Percentiles rank a stretch among this genome's conserved stretches.
phyloP scores from a whole-genome alignment of 2,888 invertebrate genomes.

The Orthosia cruda region DNA sequence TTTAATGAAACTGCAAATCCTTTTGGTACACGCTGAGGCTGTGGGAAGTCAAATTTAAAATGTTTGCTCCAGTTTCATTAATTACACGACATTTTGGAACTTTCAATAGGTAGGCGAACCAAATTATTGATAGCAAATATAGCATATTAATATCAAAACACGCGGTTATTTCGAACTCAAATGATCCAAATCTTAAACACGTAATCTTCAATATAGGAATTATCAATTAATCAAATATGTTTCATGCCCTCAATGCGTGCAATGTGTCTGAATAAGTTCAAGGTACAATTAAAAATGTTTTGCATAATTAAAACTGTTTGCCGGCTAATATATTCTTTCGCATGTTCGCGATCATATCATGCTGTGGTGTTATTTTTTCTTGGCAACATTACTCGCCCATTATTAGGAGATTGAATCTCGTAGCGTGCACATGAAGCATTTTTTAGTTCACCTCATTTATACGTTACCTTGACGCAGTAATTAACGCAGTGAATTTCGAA shows the following conservation, averaged over 20 bases:
- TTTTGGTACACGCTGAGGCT: slow-evolving; percentile 61
- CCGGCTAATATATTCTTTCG: slow-evolving; percentile 85
- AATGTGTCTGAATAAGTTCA: slow-evolving; percentile 82
- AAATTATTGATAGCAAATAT: slow-evolving; percentile 25
- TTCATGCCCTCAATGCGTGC: slow-evolving; percentile 66
- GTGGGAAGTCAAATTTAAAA: slow-evolving; percentile 55
- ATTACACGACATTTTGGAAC: slow-evolving; percentile 47
- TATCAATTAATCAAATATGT: slow-evolving; percentile 60
- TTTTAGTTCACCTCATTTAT: slow-evolving; percentile 79
- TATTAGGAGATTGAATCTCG: slow-evolving; percentile 87
- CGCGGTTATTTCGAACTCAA: slow-evolving; percentile 15
- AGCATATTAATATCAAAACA: slow-evolving; percentile 12
- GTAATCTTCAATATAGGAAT: slow-evolving; percentile 48
- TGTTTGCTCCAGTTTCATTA: slow-evolving; percentile 56
- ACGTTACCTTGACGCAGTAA: slow-evolving; percentile 83
- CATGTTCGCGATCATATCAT: slow-evolving; percentile 85
- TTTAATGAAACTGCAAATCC: slow-evolving; percentile 70
- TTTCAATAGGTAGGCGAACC: slow-evolving; percentile 22
- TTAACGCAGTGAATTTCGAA: slow-evolving; percentile 79
- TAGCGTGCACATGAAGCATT: slow-evolving; percentile 87
- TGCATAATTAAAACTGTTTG: slow-evolving; percentile 85
- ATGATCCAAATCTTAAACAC: slow-evolving; percentile 35
- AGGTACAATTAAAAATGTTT: slow-evolving; percentile 82
- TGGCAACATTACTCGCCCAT: slow-evolving; percentile 81
- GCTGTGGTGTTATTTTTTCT: slow-evolving; percentile 79